phyloP scores from a whole-genome alignment of 2,113 vertebrate genomes.

The Aspidoscelis tigris region DNA sequence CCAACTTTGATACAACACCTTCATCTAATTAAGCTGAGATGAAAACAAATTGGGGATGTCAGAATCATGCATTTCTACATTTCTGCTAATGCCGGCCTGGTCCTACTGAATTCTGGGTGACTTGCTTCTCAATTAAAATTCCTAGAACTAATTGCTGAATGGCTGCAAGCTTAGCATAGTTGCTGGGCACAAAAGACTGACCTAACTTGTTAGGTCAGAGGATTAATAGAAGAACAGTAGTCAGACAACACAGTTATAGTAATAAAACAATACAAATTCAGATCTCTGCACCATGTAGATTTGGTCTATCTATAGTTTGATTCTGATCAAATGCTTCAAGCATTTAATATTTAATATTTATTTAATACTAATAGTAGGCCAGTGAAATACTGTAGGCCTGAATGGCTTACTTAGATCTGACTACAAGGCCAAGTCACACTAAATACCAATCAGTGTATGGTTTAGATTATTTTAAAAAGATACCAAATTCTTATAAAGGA shows the following conservation, averaged over 20 bases:
- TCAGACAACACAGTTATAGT: not conserved
- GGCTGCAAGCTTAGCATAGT: not conserved
- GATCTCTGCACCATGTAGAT: too few relatives aligned
- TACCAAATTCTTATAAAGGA: too few relatives aligned
- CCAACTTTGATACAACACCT: not conserved
- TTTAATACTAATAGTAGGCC: not conserved
- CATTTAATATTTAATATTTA: not conserved
- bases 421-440: too few relatives aligned
- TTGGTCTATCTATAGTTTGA: too few relatives aligned
- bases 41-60: not conserved
- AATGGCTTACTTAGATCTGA: too few relatives aligned
- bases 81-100: not conserved
- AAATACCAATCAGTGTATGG: too few relatives aligned
- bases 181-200: not conserved
- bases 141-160: not conserved
- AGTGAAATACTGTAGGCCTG: not conserved
- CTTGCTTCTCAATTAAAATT: not conserved
- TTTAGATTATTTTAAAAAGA: too few relatives aligned
- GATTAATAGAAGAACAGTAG: not conserved
- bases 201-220: not conserved
- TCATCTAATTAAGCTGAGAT: not conserved
- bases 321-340: too few relatives aligned
- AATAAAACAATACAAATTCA: not conserved
- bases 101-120: not conserved
- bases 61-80: not conserved